phyloP scores from a whole-genome alignment of 1,140 invertebrate genomes.

The Lordiphosa mommai region DNA sequence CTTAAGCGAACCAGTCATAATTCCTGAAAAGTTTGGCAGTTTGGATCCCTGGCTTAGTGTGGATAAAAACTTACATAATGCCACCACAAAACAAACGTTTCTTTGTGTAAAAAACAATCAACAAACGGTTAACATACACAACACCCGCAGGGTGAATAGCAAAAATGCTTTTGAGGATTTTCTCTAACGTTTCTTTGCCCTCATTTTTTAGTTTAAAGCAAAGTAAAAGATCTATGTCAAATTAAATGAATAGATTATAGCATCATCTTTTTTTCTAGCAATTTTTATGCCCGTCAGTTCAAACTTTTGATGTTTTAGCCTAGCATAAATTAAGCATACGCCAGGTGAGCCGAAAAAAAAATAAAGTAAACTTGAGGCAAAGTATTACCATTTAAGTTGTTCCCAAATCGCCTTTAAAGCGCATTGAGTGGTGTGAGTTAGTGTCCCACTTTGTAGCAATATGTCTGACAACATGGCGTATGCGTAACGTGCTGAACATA shows the following conservation, averaged over 20 bases:
- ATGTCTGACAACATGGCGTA: constrained; percentile 26
- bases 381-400: neutral
- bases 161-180: constrained; percentile 3
- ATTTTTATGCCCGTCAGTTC: neutral
- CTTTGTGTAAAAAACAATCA: neutral
- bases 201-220: neutral
- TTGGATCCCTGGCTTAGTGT: no score
- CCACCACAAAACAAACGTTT: neutral
- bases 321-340: neutral
- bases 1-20: no score
- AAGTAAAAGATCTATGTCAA: neutral
- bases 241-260: constrained; percentile 1
- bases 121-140: neutral
- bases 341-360: neutral
- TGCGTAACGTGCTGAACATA: constrained; percentile 22
- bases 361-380: no score
- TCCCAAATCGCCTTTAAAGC: neutral
- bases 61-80: neutral
- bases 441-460: constrained; percentile 11
- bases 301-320: neutral
- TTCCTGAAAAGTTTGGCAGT: no score
- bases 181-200: neutral
- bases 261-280: neutral
- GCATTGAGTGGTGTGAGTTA: neutral
- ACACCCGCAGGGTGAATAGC: neutral